These are phyloP conservation scores for Aphelinus atriplicis DNA, from an alignment of 1,140 invertebrate genomes.

Conservation along the genomic window DNA sequence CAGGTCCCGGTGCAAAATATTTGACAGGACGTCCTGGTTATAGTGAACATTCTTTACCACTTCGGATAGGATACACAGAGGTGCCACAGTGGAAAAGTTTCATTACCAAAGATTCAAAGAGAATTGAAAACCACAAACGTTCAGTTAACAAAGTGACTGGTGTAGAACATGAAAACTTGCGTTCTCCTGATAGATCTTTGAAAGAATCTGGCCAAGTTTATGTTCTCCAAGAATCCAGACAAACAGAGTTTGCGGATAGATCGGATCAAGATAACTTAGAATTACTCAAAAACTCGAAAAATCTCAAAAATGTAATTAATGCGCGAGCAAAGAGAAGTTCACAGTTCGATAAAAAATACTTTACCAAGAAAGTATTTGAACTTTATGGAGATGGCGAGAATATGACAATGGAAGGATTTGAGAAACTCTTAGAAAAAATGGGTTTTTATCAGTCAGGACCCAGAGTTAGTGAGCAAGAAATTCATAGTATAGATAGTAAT, in stretches of 20 bases:
- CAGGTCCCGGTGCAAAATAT: slow-evolving; percentile 21
- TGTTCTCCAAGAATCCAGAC: neutral
- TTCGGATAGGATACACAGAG: neutral
- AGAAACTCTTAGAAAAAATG: slow-evolving; percentile 72
- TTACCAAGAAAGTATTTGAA: slow-evolving; percentile 64
- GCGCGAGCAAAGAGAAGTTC: slow-evolving; percentile 45
- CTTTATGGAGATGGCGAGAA: slow-evolving; percentile 69
- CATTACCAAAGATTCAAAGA: slow-evolving; percentile 14
- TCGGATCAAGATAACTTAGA: slow-evolving; percentile 48
- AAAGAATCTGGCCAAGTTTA: too few species aligned
- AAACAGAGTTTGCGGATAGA: slow-evolving; percentile 49
- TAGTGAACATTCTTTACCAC: slow-evolving; percentile 28
- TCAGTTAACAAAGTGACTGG: slow-evolving; percentile 30
- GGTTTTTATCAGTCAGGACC: slow-evolving; percentile 69
- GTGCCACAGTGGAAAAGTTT: slow-evolving; percentile 15
- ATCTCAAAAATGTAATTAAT: slow-evolving; percentile 10
- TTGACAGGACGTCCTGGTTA: slow-evolving; percentile 20
- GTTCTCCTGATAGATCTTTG: too few species aligned
- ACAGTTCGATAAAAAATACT: slow-evolving; percentile 52
- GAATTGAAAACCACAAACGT: slow-evolving; percentile 15
- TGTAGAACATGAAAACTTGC: slow-evolving; percentile 3
- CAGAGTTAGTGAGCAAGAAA: slow-evolving; percentile 44
- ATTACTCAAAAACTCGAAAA: neutral
- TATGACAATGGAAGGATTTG: slow-evolving; percentile 74
- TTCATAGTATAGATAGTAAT: slow-evolving; percentile 44